A percentile compares a stretch with the other conserved stretches of the same genome.
Conservation (phyloP, 2,888 invertebrate species). For the Orthonevra nobilis region DNA sequence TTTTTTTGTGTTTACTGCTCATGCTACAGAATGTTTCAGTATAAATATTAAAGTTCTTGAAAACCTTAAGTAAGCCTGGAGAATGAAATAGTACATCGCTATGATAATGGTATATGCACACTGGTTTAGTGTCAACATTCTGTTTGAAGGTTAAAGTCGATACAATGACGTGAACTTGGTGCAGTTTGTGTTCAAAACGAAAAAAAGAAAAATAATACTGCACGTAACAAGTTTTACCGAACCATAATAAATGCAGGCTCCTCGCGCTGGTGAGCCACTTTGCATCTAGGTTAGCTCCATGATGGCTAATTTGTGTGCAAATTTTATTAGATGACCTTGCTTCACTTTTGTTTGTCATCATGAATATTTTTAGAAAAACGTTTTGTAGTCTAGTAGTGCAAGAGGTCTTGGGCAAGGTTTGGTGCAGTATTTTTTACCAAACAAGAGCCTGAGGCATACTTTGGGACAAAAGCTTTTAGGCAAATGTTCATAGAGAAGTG, state of each 20-base stretch:
- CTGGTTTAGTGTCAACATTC: constrained; percentile 62
- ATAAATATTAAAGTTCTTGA: constrained; percentile 54
- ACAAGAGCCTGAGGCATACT: too few species aligned
- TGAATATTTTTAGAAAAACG: constrained; percentile 11
- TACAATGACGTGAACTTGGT: constrained; percentile 20
- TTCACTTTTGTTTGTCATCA: constrained; percentile 48
- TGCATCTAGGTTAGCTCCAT: constrained; percentile 34
- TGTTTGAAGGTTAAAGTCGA: constrained; percentile 45
- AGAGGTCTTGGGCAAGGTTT: constrained; percentile 59
- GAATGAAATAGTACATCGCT: constrained; percentile 12
- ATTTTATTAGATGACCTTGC: constrained; percentile 19
- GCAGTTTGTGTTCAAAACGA: constrained; percentile 1
- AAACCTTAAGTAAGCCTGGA: constrained; percentile 66
- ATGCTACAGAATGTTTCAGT: background rate
- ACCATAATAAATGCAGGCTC: constrained; percentile 8
- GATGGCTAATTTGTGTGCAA: constrained; percentile 28
- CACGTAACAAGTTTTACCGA: constrained; percentile 22
- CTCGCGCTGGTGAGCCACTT: constrained; percentile 9
- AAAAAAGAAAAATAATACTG: constrained; percentile 10
- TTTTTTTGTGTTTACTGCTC: constrained; percentile 11
- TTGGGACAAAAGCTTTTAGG: too few species aligned
- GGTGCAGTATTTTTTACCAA: too few species aligned
- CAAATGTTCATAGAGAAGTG: too few species aligned
- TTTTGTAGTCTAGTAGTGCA: background rate
- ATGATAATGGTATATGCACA: background rate